phyloP scores from a whole-genome alignment of 2,888 invertebrate genomes.

The Brachypalpus laphriformis region DNA sequence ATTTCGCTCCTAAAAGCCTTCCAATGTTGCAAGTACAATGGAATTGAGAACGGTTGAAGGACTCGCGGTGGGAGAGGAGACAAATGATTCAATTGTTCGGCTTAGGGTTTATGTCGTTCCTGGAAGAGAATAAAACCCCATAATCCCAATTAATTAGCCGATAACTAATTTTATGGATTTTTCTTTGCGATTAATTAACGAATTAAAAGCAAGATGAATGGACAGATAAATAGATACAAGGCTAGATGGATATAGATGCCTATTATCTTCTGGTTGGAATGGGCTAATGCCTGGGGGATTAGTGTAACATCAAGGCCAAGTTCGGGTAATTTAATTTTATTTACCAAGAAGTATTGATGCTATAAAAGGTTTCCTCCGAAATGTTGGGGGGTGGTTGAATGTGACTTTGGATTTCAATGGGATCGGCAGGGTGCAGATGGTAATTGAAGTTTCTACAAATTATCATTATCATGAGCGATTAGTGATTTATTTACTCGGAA shows the following conservation, averaged over 20 bases:
- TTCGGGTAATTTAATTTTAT: not conserved
- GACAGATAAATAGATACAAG: not conserved
- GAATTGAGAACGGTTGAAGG: not conserved
- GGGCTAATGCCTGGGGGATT: not conserved
- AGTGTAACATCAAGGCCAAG: not conserved
- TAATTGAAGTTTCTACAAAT: not conserved
- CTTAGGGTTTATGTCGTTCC: not conserved
- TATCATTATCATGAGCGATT: no score
- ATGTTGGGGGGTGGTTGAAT: not conserved
- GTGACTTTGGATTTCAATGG: not conserved
- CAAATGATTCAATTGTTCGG: conserved; percentile 22
- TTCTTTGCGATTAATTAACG: conserved; percentile 24
- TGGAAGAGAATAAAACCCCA: not conserved
- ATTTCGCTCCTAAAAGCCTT: not conserved
- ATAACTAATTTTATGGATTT: conserved; percentile 33
- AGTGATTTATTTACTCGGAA: no score
- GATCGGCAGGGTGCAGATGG: not conserved
- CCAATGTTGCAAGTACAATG: not conserved
- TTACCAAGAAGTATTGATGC: not conserved
- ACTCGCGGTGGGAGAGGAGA: not conserved
- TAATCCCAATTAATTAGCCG: conserved; percentile 37
- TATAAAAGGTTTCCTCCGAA: not conserved
- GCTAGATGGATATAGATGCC: not conserved
- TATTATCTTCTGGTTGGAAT: not conserved
- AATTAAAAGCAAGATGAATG: conserved; percentile 7